Evolutionary conservation across 2,797 vertebrate species (phyloP).

Genomic region (Onychomys torridus): DNA sequence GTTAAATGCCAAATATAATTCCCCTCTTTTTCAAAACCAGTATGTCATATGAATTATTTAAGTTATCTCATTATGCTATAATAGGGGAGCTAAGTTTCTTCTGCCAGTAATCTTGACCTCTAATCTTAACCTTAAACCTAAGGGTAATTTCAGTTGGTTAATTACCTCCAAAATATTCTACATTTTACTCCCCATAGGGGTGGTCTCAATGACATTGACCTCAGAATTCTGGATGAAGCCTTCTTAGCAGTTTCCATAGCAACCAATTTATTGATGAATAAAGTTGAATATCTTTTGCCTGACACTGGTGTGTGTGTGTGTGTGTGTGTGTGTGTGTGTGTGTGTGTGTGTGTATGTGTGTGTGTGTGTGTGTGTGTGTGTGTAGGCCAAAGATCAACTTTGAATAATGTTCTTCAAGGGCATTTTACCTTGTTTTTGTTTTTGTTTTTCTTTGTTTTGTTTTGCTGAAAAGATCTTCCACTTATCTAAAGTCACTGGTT

Average conservation of each 20-base stretch:
- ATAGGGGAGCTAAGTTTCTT: conserved; percentile 37
- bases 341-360: neutral
- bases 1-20: neutral
- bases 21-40: neutral
- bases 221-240: neutral
- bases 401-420: neutral
- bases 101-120: conserved; percentile 18
- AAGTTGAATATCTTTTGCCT: conserved; percentile 48
- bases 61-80: neutral
- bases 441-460: neutral
- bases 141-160: conserved; percentile 40
- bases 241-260: conserved; percentile 57
- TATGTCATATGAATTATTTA: conserved; percentile 53
- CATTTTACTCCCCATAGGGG: conserved; percentile 5
- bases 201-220: conserved; percentile 47
- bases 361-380: neutral
- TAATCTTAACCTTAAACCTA: neutral
- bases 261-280: conserved; percentile 62
- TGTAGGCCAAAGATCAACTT: neutral
- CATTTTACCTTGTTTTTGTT: neutral
- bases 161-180: conserved; percentile 41
- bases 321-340: neutral
- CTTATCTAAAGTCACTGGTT: too few relatives aligned
- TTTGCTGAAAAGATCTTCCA: too few relatives aligned
- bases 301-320: neutral